Conservation (phyloP, 2,797 vertebrate genomes). For the Pampus argenteus region DNA sequence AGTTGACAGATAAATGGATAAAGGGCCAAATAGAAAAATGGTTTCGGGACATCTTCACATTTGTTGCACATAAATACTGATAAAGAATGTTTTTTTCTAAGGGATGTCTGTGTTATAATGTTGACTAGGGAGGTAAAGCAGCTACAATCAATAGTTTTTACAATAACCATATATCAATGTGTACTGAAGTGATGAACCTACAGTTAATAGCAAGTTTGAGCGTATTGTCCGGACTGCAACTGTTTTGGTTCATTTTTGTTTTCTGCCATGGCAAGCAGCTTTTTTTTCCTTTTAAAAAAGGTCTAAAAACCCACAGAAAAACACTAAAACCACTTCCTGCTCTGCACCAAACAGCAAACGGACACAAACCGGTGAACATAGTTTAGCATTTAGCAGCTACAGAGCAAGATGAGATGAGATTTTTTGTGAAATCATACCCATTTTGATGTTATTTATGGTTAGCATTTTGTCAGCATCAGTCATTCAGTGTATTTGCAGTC, state of each 20-base stretch:
- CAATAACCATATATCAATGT: neutral
- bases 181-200: neutral
- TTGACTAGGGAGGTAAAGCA: neutral
- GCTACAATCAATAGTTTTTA: neutral
- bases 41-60: constrained; percentile 23
- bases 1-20: constrained; percentile 38
- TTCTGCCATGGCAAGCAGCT: no score
- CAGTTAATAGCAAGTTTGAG: neutral
- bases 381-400: no score
- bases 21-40: constrained; percentile 10
- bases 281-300: no score
- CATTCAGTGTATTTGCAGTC: neutral
- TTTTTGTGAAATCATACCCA: neutral
- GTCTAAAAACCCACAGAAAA: no score
- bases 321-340: no score
- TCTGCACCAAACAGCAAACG: no score
- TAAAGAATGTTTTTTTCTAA: neutral
- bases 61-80: constrained; percentile 20
- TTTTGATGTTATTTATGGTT: neutral
- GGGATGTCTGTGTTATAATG: neutral
- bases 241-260: neutral
- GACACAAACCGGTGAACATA: no score
- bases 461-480: neutral
- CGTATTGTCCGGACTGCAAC: neutral
- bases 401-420: constrained; percentile 1